A percentile compares a stretch with the other conserved stretches of the same genome.
These are phyloP conservation scores for Uria lomvia DNA, from an alignment of 2,113 vertebrate species.

Conservation along the genomic window DNA sequence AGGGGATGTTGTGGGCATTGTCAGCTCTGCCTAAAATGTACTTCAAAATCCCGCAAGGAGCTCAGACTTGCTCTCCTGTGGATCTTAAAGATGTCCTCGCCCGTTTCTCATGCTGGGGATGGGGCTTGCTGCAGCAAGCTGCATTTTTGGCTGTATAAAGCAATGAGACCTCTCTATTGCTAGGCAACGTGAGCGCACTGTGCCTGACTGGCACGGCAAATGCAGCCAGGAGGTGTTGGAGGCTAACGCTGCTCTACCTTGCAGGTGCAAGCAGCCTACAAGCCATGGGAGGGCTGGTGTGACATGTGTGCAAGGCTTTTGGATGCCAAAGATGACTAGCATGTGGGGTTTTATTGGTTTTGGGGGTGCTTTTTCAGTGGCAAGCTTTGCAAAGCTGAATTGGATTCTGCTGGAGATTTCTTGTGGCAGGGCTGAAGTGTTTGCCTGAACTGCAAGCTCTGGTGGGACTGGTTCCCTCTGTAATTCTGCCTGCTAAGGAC, in stretches of 20 bases:
- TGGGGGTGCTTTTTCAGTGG: background rate
- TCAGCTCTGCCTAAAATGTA: background rate
- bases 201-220: background rate
- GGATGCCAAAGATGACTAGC: background rate
- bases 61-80: background rate
- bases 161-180: conserved; percentile 40
- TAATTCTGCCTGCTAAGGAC: background rate
- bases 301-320: background rate
- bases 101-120: background rate
- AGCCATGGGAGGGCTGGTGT: background rate
- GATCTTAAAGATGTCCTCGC: background rate
- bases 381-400: background rate
- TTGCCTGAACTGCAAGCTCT: background rate
- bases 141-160: background rate
- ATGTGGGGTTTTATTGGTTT: accelerated
- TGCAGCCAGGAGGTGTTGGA: background rate
- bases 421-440: background rate
- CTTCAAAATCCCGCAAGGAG: background rate
- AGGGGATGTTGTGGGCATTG: background rate
- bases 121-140: conserved; percentile 25
- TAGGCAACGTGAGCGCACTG: conserved; percentile 38
- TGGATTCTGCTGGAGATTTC: background rate
- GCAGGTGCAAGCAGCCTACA: background rate
- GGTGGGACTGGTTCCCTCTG: background rate
- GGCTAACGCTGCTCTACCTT: background rate